Conservation (phyloP, 2,888 invertebrate genomes). For the Catocala nupta region DNA sequence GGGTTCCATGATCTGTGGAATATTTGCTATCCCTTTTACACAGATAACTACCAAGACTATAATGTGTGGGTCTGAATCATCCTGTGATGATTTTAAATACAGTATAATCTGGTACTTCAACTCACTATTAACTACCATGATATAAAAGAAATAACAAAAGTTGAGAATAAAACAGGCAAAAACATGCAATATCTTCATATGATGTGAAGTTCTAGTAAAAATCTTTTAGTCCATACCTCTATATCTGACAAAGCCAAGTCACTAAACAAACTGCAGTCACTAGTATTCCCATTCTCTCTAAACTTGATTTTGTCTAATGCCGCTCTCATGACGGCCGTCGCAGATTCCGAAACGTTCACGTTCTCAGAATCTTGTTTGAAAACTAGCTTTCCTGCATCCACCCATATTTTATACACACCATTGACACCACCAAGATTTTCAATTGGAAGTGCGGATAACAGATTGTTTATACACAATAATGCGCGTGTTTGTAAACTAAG, state of each 20-base stretch:
- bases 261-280: slow-evolving; percentile 79
- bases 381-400: slow-evolving; percentile 88
- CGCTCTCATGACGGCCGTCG: slow-evolving; percentile 92
- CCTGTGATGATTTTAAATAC: too few relatives aligned
- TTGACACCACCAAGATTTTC: slow-evolving; percentile 90
- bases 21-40: too few relatives aligned
- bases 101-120: too few relatives aligned
- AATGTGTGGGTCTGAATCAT: too few relatives aligned
- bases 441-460: slow-evolving; percentile 88
- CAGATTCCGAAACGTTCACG: slow-evolving; percentile 88
- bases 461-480: slow-evolving; percentile 90
- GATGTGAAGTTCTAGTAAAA: too few relatives aligned
- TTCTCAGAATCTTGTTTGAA: slow-evolving; percentile 86
- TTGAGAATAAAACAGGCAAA: too few relatives aligned
- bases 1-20: too few relatives aligned
- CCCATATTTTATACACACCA: slow-evolving; percentile 89
- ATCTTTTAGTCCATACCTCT: slow-evolving; percentile 69
- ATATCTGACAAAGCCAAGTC: slow-evolving; percentile 87
- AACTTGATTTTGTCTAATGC: slow-evolving; percentile 89
- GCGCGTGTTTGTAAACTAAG: slow-evolving; percentile 88
- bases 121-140: too few relatives aligned
- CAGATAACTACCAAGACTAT: too few relatives aligned
- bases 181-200: too few relatives aligned
- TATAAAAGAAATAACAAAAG: too few relatives aligned
- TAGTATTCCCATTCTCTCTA: slow-evolving; percentile 66